These are phyloP conservation scores for Drosophila koepferae DNA, from an alignment of 2,888 invertebrate genomes.

Conservation along the genomic window DNA sequence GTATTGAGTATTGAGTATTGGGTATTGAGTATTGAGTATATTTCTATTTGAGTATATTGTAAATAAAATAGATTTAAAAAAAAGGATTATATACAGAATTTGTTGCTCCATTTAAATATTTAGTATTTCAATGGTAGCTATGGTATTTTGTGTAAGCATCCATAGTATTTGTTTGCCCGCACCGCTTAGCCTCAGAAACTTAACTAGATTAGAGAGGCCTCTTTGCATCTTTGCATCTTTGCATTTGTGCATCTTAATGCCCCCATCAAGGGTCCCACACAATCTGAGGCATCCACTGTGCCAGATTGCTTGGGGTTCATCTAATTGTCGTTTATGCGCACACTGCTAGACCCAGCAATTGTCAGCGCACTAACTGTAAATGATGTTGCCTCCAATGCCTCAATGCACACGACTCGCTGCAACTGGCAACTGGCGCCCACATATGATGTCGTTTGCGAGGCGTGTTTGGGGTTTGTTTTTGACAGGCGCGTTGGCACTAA, in stretches of 20 bases:
- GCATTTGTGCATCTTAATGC: not conserved
- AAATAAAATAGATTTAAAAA: not conserved
- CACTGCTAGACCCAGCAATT: slow-evolving; percentile 43
- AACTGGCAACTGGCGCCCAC: slow-evolving; percentile 27
- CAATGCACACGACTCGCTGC: slow-evolving; percentile 44
- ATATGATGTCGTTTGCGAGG: slow-evolving; percentile 22
- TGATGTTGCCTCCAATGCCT: slow-evolving; percentile 64
- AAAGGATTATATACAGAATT: not conserved
- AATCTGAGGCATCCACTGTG: slow-evolving; percentile 34
- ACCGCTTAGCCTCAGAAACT: not conserved
- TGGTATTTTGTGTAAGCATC: not conserved
- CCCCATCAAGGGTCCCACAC: not conserved
- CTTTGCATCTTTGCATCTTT: too few relatives aligned
- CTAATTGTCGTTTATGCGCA: slow-evolving; percentile 60
- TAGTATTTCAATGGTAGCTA: not conserved
- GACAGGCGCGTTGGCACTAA: slow-evolving; percentile 56
- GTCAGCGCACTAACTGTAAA: slow-evolving; percentile 70
- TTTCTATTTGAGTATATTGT: too few relatives aligned
- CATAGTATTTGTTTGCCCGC: not conserved
- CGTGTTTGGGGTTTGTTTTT: slow-evolving; percentile 46
- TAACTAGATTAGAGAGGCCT: not conserved
- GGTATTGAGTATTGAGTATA: too few relatives aligned
- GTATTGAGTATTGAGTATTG: too few relatives aligned
- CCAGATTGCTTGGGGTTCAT: slow-evolving; percentile 22
- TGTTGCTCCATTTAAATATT: not conserved